Percentiles rank a stretch among this genome's conserved stretches.
These are phyloP conservation scores for Chelon auratus DNA, from an alignment of 2,797 vertebrate genomes.

Conservation along the genomic window DNA sequence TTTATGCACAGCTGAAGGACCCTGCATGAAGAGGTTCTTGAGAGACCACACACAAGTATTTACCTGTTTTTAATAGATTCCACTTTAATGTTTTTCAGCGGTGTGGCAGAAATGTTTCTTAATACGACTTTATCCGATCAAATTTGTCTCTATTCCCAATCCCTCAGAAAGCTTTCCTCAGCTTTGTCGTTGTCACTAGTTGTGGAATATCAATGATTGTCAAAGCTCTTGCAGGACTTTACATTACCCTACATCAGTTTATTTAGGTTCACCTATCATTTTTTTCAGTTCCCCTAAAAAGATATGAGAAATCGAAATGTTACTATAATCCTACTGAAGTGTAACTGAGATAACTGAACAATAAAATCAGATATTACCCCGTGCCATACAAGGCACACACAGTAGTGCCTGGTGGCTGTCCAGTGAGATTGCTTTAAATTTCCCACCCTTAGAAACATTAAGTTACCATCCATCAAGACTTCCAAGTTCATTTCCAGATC, in stretches of 20 bases:
- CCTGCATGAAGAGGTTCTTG: no score
- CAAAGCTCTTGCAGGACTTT: not conserved
- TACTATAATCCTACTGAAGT: not conserved
- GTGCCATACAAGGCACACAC: not conserved
- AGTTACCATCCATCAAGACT: not conserved
- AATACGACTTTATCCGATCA: not conserved
- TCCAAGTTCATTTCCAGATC: not conserved
- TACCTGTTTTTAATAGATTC: no score
- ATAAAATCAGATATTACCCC: not conserved
- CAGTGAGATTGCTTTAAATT: not conserved
- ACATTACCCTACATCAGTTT: not conserved
- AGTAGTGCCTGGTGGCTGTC: not conserved
- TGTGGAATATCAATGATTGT: not conserved
- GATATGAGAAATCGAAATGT: not conserved
- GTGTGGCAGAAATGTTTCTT: no score
- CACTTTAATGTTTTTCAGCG: no score
- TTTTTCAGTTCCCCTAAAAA: not conserved
- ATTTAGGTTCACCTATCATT: not conserved
- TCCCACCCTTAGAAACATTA: not conserved
- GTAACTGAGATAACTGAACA: not conserved
- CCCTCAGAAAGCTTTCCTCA: not conserved
- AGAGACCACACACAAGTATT: no score
- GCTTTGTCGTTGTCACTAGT: not conserved
- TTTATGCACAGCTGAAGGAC: not conserved
- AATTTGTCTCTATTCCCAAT: not conserved